Base-by-base conservation (phyloP, 2,797 vertebrate species). In the Vireo griseus region DNA sequence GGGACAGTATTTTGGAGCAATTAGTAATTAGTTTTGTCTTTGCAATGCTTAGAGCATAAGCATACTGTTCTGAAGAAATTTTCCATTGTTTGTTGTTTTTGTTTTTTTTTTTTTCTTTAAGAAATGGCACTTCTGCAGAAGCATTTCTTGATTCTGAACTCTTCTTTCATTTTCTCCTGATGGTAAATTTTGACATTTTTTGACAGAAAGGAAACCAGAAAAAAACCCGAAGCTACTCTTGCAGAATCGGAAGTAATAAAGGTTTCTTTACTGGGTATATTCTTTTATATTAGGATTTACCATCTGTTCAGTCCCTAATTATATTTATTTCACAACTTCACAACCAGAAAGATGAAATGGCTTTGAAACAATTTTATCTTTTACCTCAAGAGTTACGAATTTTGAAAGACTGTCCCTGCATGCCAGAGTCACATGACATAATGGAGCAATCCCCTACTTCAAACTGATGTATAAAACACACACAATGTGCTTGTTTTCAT, bases 271-370 rank as follows among this genome's bases (percentile, higher is more conserved):
- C 25, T 29, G 33, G 26, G 14, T 68, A 65, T 77, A 52, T 58
- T 79, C 74, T 76, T 71, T 93, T 92, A 45, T 50, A 89, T 77
- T 79, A 87, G 52, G 42, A 78, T 84, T 91, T 86, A 78, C 76
- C 84, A 85, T 82, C 77, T 93, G 80, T 61, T 90, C 67, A 44
- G 42, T 67, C 42, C 57, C 67, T 80, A 90, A 89, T 85, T 84
- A 71, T 62, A 89, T 85, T 77, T 91, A 91, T 86, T 89, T 91
- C 55, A 86, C 40, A 69, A 42, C 44, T 66, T 74, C n/a, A 77
- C 24, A 74, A 78, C n/a, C 26, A 90, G 51, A 77, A 82, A 66
- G 62, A 93, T 73, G 26, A 92, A 91, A 89, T 55, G 35, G 25
- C 39, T 88, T 72, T 67, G 55, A 87, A 92, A 89, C 40, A 82